Evolutionary conservation across 1,140 invertebrate species (phyloP).

Genomic region (Anoplophora glabripennis): DNA sequence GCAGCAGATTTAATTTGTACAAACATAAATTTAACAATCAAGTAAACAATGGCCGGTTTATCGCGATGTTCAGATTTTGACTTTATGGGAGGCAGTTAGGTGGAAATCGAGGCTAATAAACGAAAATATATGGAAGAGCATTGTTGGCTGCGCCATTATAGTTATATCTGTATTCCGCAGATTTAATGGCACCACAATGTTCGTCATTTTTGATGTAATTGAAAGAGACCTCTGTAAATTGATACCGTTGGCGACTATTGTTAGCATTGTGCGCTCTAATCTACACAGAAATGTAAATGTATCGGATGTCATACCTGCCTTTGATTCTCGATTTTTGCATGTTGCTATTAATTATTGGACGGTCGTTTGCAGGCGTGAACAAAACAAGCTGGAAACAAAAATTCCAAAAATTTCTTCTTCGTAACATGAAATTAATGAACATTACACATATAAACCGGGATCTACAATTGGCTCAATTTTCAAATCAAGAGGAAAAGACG

Average conservation of each 20-base stretch:
- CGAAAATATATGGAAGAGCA: slow-evolving; percentile 45
- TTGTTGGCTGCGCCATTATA: slow-evolving; percentile 38
- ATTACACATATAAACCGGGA: too few relatives aligned
- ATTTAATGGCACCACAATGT: slow-evolving; percentile 39
- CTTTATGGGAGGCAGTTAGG: slow-evolving; percentile 46
- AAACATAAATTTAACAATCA: slow-evolving; percentile 51
- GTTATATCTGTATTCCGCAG: slow-evolving; percentile 42
- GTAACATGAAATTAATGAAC: too few relatives aligned
- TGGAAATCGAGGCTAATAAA: slow-evolving; percentile 48
- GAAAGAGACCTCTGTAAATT: slow-evolving; percentile 36
- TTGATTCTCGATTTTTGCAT: too few relatives aligned
- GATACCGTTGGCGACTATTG: slow-evolving; percentile 35
- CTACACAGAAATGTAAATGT: too few relatives aligned
- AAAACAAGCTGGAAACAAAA: too few relatives aligned
- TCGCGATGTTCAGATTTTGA: slow-evolving; percentile 51
- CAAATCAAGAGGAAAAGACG: too few relatives aligned
- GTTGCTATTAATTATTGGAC: too few relatives aligned
- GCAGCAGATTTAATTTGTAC: slow-evolving; percentile 50
- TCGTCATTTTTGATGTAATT: slow-evolving; percentile 38
- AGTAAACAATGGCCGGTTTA: slow-evolving; percentile 50
- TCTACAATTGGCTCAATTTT: too few relatives aligned
- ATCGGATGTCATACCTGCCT: too few relatives aligned
- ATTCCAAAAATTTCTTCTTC: too few relatives aligned
- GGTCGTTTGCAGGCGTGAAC: too few relatives aligned
- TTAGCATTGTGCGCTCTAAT: background rate